Conservation (phyloP, 2,113 vertebrate species). For the Aegithalos caudatus region DNA sequence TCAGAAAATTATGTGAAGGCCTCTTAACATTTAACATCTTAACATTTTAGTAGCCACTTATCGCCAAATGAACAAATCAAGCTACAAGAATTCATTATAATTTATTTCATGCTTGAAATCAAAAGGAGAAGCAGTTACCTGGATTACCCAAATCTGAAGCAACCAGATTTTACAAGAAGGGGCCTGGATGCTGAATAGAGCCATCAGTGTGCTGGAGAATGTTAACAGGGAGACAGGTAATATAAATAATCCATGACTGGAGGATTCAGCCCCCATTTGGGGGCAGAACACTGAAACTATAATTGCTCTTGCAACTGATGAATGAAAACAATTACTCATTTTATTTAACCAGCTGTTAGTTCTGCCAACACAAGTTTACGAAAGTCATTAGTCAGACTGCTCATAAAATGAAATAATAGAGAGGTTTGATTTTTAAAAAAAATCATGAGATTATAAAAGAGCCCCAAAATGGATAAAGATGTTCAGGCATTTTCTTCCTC, state of each 20-base stretch:
- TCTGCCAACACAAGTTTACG: slow-evolving; percentile 43
- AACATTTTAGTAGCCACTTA: not conserved
- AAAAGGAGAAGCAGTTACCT: not conserved
- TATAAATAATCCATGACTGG: not conserved
- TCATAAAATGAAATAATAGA: not conserved
- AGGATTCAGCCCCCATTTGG: not conserved
- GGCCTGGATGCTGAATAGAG: not conserved
- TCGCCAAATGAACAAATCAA: not conserved
- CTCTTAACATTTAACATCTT: not conserved
- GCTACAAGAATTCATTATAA: not conserved
- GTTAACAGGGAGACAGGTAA: not conserved
- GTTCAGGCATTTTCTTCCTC: not conserved
- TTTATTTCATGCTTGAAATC: not conserved
- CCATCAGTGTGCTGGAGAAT: not conserved
- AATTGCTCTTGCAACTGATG: slow-evolving; percentile 42
- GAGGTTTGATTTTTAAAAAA: not conserved
- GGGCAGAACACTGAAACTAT: slow-evolving; percentile 1
- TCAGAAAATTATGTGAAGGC: not conserved
- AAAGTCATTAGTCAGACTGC: slow-evolving; percentile 27
- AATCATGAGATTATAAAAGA: not conserved
- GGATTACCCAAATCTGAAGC: not conserved
- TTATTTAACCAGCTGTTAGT: slow-evolving; percentile 17
- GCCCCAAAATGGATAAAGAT: not conserved
- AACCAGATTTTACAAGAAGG: not conserved
- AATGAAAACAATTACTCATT: slow-evolving; percentile 62